These are phyloP conservation scores for Astropecten irregularis DNA, from an alignment of 53 echinoderm and acorn worm genomes.

Conservation along the genomic window DNA sequence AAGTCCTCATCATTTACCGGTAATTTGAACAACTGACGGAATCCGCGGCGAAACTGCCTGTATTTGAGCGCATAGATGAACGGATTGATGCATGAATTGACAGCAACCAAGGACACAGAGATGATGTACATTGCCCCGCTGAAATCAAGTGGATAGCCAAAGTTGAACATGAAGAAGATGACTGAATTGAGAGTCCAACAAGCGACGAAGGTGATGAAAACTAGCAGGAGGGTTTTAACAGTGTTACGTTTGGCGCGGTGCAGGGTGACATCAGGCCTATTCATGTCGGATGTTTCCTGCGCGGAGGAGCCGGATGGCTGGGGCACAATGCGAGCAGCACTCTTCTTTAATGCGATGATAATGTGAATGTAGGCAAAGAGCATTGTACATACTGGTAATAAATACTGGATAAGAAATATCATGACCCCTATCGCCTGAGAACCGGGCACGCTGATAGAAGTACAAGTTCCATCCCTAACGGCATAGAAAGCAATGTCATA, in stretches of 20 bases:
- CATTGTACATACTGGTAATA: conserved; percentile 80
- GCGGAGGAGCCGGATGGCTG: not conserved
- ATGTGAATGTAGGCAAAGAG: conserved; percentile 66
- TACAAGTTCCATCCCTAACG: conserved; percentile 22
- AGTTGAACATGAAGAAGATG: conserved; percentile 64
- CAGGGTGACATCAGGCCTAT: not conserved
- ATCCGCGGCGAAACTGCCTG: conserved; percentile 49
- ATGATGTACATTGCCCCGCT: conserved; percentile 33
- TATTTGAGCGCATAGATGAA: conserved; percentile 62
- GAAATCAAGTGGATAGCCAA: conserved; percentile 52
- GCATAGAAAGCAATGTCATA: conserved; percentile 45
- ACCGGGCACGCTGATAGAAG: conserved; percentile 19
- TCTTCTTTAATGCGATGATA: conserved; percentile 58
- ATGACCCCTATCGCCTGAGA: conserved; percentile 53
- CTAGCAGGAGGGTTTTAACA: conserved; percentile 57
- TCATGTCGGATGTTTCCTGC: not conserved
- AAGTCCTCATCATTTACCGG: not conserved
- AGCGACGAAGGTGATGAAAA: conserved; percentile 45
- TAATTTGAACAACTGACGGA: not conserved
- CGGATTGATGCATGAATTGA: conserved; percentile 53
- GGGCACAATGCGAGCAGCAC: conserved; percentile 6
- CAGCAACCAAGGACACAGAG: conserved; percentile 35
- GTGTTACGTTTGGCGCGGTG: conserved; percentile 46
- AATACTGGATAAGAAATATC: conserved; percentile 82
- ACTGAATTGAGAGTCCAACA: conserved; percentile 63